These are phyloP conservation scores for Triplophysa bombifrons DNA, from an alignment of 2,797 vertebrate genomes.

Conservation along the genomic window DNA sequence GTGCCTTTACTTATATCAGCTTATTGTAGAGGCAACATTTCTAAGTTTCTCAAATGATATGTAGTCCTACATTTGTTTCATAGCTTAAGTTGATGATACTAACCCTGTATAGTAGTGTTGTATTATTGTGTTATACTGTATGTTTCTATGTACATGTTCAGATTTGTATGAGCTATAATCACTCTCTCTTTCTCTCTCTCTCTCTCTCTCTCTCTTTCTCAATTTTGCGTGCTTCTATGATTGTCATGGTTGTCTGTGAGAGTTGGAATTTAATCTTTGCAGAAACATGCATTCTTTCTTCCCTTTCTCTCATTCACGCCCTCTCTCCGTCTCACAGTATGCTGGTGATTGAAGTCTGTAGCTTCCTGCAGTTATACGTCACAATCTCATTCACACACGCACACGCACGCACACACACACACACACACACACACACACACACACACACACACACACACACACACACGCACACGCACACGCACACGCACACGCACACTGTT, in stretches of 20 bases:
- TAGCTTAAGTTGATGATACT: too few relatives aligned
- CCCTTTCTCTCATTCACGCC: slow-evolving; percentile 19
- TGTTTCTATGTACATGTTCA: too few relatives aligned
- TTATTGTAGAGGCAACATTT: too few relatives aligned
- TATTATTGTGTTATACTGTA: too few relatives aligned
- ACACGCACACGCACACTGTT: slow-evolving; percentile 12
- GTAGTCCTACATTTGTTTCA: too few relatives aligned
- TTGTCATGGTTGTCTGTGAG: slow-evolving; percentile 50
- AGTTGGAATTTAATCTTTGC: slow-evolving; percentile 68
- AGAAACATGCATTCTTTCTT: slow-evolving; percentile 61
- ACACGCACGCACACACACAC: too few relatives aligned
- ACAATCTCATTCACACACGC: neutral
- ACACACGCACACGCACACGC: neutral
- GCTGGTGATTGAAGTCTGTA: slow-evolving; percentile 32
- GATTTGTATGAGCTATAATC: neutral
- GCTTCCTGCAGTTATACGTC: slow-evolving; percentile 25
- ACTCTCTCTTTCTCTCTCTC: too few relatives aligned
- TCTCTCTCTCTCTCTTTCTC: slow-evolving; percentile 6
- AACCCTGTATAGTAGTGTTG: too few relatives aligned
- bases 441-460: neutral
- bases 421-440: neutral
- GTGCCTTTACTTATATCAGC: too few relatives aligned
- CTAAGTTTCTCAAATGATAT: too few relatives aligned
- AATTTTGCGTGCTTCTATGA: slow-evolving; percentile 39
- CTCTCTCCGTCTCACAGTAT: slow-evolving; percentile 45